Conservation (phyloP, 2,797 vertebrate species). For the Tamandua tetradactyla region DNA sequence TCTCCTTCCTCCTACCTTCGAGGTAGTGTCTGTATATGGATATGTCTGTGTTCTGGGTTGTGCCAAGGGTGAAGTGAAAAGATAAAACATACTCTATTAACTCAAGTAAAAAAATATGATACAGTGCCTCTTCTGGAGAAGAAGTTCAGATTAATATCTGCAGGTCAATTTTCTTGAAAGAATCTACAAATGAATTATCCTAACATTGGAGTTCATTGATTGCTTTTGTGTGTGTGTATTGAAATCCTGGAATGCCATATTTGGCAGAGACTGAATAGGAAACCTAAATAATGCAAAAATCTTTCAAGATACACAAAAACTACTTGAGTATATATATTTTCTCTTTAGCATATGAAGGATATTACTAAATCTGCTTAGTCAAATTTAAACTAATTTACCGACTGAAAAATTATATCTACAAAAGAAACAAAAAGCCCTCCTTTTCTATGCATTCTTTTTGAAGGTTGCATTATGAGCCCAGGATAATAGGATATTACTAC, state of each 20-base stretch:
- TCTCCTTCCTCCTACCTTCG: background rate
- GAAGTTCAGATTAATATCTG: background rate
- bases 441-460: background rate
- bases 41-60: background rate
- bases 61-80: background rate
- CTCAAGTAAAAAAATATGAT: background rate
- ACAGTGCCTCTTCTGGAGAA: background rate
- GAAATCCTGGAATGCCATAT: background rate
- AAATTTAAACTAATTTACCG: background rate
- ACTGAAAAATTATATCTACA: background rate
- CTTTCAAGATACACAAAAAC: background rate
- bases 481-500: background rate
- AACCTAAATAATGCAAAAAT: background rate
- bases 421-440: background rate
- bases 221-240: background rate
- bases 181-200: conserved; percentile 2
- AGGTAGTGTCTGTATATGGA: background rate
- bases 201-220: background rate
- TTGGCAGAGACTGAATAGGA: background rate
- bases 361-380: background rate
- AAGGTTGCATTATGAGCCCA: background rate
- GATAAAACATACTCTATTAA: background rate
- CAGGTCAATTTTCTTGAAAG: background rate
- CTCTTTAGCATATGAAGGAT: background rate
- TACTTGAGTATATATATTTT: background rate